Conservation (phyloP, 53 echinoderm and acorn worm species). For the Astropecten irregularis region DNA sequence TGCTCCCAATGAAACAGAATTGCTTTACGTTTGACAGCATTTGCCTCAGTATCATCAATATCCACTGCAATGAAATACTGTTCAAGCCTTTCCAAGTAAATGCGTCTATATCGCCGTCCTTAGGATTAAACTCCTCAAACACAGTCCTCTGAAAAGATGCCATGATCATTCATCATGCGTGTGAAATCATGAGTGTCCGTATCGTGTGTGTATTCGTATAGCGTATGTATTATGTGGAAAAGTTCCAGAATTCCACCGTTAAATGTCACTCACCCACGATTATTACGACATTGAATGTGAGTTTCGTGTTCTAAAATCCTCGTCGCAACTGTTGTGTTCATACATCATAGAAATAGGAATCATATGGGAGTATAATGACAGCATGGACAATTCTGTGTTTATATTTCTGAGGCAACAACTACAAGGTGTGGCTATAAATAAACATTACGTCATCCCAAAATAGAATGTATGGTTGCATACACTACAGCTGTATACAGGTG, state of each 20-base stretch:
- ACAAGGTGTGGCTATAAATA: no score
- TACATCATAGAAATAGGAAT: no score
- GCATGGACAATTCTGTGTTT: no score
- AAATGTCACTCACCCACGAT: neutral
- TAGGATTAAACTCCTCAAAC: conserved; percentile 16
- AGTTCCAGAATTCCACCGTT: no score
- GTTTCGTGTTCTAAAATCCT: conserved; percentile 8
- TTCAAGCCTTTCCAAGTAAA: neutral
- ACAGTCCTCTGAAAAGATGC: conserved; percentile 22
- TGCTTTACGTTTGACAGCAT: no score
- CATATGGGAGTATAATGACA: no score
- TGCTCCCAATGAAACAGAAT: neutral
- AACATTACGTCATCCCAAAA: no score
- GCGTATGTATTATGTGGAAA: no score
- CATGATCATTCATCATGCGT: neutral
- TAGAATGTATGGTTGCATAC: no score
- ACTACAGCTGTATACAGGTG: no score
- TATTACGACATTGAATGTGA: neutral
- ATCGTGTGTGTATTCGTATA: neutral
- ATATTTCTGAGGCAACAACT: no score
- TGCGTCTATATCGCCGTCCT: conserved; percentile 24
- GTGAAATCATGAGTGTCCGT: neutral
- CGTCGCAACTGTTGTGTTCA: conserved; percentile 30
- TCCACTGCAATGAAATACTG: conserved; percentile 27
- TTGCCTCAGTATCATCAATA: no score